A percentile compares a stretch with the other conserved stretches of the same genome.
Evolutionary conservation across 2,113 vertebrate genomes (phyloP).

Genomic region (Nothoprocta pentlandii): DNA sequence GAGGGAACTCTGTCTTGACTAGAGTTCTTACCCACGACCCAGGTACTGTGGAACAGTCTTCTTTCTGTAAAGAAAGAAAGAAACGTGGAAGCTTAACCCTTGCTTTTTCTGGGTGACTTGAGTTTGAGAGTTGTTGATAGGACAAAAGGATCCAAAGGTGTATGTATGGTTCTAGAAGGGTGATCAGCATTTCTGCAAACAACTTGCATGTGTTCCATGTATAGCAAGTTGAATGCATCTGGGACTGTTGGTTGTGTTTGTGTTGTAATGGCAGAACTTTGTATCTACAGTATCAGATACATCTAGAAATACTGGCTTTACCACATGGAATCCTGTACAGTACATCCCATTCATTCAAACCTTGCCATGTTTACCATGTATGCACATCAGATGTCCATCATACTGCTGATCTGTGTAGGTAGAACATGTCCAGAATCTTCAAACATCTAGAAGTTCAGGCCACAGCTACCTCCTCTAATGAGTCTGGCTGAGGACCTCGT

Average conservation of each 20-base stretch:
- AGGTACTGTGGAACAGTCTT: slow-evolving; percentile 62
- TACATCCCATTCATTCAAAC: background rate
- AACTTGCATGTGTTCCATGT: background rate
- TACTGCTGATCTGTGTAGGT: background rate
- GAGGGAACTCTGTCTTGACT: slow-evolving; percentile 56
- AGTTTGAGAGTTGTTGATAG: background rate
- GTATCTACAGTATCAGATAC: background rate
- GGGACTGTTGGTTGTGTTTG: background rate
- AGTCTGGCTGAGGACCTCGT: background rate
- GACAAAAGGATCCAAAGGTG: slow-evolving; percentile 1
- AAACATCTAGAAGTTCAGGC: background rate
- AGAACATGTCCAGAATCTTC: background rate
- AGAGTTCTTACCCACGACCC: slow-evolving; percentile 69
- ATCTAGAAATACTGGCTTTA: background rate
- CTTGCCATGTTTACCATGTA: background rate
- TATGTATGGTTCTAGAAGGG: background rate
- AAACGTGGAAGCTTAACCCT: slow-evolving; percentile 70
- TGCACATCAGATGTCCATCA: background rate
- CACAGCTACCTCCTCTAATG: background rate
- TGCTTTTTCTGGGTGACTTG: slow-evolving; percentile 21
- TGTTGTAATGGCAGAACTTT: background rate
- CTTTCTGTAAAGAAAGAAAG: slow-evolving; percentile 75
- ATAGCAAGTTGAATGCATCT: background rate
- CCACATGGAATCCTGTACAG: background rate
- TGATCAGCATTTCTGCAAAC: background rate